Conservation (phyloP, 2,113 vertebrate species). For the Heterocephalus glaber region DNA sequence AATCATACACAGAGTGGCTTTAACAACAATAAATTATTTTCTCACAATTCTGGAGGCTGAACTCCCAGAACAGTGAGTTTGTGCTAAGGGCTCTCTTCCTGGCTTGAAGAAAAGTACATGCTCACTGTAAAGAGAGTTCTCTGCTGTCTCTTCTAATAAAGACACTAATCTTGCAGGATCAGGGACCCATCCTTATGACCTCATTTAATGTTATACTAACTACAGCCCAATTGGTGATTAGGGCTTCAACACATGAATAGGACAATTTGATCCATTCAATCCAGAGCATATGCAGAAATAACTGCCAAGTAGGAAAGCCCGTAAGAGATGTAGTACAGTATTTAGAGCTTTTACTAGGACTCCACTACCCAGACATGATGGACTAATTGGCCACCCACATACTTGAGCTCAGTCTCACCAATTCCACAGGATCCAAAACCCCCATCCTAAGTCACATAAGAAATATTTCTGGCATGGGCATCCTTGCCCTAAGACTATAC, state of each 20-base stretch:
- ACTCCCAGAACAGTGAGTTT: not conserved
- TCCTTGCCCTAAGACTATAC: not conserved
- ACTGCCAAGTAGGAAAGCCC: not conserved
- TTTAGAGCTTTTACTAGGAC: not conserved
- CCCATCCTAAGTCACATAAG: not conserved
- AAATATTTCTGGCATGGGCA: not conserved
- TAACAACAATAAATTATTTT: not conserved
- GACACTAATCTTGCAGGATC: not conserved
- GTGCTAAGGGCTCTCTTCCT: not conserved
- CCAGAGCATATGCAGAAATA: not conserved
- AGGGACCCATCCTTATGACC: not conserved
- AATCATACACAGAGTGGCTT: not conserved
- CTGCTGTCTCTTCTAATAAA: not conserved
- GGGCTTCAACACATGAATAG: not conserved
- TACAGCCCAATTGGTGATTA: not conserved
- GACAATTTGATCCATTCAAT: not conserved
- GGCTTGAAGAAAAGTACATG: not conserved
- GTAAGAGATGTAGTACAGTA: not conserved
- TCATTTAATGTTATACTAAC: slow-evolving; percentile 30
- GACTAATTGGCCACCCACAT: not conserved
- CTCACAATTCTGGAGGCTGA: not conserved
- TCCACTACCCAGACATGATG: not conserved
- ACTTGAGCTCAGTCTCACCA: not conserved
- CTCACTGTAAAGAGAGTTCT: not conserved
- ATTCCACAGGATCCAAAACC: not conserved